These are phyloP conservation scores for Dipus sagitta DNA, from an alignment of 2,797 vertebrate species.

Conservation along the genomic window DNA sequence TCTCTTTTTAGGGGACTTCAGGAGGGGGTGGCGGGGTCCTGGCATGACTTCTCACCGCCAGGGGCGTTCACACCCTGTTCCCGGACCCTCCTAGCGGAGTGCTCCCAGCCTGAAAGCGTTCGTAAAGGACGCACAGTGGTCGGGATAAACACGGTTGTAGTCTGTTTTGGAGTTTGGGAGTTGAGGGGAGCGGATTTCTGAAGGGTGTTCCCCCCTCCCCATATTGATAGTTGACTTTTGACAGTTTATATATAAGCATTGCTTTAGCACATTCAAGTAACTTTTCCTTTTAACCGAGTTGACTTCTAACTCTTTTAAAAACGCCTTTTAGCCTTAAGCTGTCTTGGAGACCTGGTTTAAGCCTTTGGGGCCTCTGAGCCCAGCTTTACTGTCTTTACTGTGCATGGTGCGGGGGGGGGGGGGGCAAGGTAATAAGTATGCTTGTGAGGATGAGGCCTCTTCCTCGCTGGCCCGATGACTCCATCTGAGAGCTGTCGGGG, in stretches of 20 bases:
- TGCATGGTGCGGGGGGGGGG: not conserved
- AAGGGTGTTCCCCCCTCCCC: not conserved
- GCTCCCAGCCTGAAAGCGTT: not conserved
- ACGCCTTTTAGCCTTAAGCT: not conserved
- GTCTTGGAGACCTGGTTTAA: not conserved
- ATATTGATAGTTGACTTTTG: not conserved
- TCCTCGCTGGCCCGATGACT: not conserved
- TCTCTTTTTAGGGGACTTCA: not conserved
- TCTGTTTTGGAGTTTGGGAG: not conserved
- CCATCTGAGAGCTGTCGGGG: not conserved
- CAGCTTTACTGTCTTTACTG: no score
- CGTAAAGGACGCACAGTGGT: not conserved
- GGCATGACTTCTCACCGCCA: not conserved
- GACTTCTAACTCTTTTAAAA: not conserved
- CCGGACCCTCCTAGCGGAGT: not conserved
- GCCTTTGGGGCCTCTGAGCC: not conserved
- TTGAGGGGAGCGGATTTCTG: not conserved
- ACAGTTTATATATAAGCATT: not conserved
- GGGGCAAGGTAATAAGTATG: no score
- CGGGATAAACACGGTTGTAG: accelerated
- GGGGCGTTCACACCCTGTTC: not conserved
- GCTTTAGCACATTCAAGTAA: not conserved
- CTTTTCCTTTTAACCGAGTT: not conserved
- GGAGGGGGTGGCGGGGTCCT: not conserved
- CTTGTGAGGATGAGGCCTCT: not conserved